Percentiles rank a stretch among this genome's conserved stretches.
These are phyloP conservation scores for Lamprotornis superbus DNA, from an alignment of 2,113 vertebrate species.

Conservation along the genomic window DNA sequence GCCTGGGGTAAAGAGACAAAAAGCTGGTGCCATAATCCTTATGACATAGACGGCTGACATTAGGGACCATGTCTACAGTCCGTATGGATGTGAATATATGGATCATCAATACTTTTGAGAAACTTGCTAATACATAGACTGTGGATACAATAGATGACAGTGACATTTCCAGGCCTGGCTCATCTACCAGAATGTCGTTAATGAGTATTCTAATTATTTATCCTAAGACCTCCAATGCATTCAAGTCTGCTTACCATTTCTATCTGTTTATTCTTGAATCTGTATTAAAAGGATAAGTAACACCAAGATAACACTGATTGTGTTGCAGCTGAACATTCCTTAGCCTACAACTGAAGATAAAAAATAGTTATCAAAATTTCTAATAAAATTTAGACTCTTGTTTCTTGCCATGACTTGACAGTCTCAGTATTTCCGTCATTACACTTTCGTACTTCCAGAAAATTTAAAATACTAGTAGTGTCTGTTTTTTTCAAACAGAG, in stretches of 20 bases:
- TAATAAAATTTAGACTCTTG: not conserved
- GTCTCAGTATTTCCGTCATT: not conserved
- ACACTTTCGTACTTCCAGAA: not conserved
- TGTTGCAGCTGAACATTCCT: not conserved
- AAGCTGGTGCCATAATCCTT: not conserved
- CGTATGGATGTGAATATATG: not conserved
- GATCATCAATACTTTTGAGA: not conserved
- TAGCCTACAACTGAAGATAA: not conserved
- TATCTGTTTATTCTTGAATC: not conserved
- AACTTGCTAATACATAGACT: not conserved
- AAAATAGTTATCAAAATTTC: not conserved
- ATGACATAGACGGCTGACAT: not conserved
- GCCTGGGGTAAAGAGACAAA: not conserved
- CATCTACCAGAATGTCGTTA: not conserved
- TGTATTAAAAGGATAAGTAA: not conserved
- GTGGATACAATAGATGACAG: not conserved
- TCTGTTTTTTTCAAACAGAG: not conserved
- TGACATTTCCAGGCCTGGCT: not conserved
- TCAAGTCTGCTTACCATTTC: not conserved
- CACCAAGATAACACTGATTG: not conserved
- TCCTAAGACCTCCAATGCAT: not conserved
- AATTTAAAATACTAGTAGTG: not conserved
- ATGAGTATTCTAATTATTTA: not conserved
- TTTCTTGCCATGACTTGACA: not conserved
- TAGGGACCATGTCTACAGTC: not conserved